Evolutionary conservation across 2,888 invertebrate genomes (phyloP).

Genomic region (Philonicus albiceps): DNA sequence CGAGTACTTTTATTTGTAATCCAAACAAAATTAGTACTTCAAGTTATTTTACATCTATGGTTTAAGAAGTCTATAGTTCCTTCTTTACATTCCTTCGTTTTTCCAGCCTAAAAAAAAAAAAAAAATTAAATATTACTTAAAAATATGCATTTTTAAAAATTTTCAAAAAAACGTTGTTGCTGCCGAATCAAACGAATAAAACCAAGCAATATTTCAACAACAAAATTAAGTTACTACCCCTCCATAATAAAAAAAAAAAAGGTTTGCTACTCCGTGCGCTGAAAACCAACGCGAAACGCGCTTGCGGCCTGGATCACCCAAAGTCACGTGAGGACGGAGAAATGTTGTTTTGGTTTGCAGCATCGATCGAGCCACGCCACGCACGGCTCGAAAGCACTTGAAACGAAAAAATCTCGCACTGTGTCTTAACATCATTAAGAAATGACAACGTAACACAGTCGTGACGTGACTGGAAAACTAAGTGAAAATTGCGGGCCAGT

Average conservation of each 20-base stretch:
- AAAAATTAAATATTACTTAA: background rate
- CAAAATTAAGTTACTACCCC: background rate
- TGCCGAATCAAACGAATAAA: background rate
- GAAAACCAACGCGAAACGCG: background rate
- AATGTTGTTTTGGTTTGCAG: constrained; percentile 17
- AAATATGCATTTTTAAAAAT: background rate
- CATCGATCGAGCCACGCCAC: background rate
- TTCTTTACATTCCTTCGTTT: too few relatives aligned
- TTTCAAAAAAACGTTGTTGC: background rate
- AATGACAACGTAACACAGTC: constrained; percentile 29
- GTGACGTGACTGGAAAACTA: constrained; percentile 32
- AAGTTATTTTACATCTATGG: too few relatives aligned
- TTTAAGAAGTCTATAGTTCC: too few relatives aligned
- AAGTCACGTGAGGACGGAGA: background rate
- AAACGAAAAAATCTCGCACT: constrained; percentile 5
- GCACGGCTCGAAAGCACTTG: background rate
- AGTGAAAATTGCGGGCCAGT: constrained; percentile 29
- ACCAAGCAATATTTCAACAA: background rate
- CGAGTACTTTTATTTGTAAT: too few relatives aligned
- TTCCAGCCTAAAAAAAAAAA: too few relatives aligned
- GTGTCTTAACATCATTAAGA: constrained; percentile 37
- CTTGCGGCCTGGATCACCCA: background rate
- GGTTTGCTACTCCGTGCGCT: background rate
- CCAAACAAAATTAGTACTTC: background rate
- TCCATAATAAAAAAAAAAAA: background rate